Evolutionary conservation across 2,113 vertebrate species (phyloP).

Genomic region (Glareola pratincola): DNA sequence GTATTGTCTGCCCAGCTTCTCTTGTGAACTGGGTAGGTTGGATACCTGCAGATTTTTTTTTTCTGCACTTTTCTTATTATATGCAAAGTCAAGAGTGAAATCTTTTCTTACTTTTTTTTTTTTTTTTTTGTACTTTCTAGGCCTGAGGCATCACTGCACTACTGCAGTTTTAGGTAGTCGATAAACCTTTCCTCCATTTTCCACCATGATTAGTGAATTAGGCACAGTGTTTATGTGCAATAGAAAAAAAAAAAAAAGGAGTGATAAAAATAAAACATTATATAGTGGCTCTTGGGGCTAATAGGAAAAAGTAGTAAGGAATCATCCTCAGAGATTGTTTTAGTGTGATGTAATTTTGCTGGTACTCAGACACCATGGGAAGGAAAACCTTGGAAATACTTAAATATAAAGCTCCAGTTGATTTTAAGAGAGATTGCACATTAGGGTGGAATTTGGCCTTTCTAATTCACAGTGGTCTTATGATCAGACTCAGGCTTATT

Average conservation of each 20-base stretch:
- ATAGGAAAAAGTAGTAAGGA: background rate
- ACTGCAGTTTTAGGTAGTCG: background rate
- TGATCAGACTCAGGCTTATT: slow-evolving; percentile 6
- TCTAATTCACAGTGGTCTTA: slow-evolving; percentile 49
- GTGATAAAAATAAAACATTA: background rate
- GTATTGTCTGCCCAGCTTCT: background rate
- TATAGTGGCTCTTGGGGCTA: background rate
- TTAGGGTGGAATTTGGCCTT: slow-evolving; percentile 32
- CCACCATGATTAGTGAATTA: background rate
- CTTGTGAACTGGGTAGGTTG: background rate
- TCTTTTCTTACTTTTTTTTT: background rate
- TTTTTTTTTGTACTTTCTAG: background rate
- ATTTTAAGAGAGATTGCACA: slow-evolving; percentile 29
- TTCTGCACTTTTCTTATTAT: background rate
- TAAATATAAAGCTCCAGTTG: slow-evolving; percentile 23
- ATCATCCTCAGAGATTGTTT: slow-evolving; percentile 1
- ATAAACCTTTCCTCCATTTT: background rate
- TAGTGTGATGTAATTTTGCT: slow-evolving; percentile 42
- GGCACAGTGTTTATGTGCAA: background rate
- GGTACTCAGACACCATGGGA: slow-evolving; percentile 2
- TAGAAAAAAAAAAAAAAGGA: background rate
- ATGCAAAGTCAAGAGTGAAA: background rate
- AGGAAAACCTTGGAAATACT: slow-evolving; percentile 35
- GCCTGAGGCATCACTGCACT: background rate
- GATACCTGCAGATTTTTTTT: background rate